Evolutionary conservation across 1,140 invertebrate genomes (phyloP), one percentile per base, ranked within the genome.

Genomic region (Geopemphigus sp.): DNA sequence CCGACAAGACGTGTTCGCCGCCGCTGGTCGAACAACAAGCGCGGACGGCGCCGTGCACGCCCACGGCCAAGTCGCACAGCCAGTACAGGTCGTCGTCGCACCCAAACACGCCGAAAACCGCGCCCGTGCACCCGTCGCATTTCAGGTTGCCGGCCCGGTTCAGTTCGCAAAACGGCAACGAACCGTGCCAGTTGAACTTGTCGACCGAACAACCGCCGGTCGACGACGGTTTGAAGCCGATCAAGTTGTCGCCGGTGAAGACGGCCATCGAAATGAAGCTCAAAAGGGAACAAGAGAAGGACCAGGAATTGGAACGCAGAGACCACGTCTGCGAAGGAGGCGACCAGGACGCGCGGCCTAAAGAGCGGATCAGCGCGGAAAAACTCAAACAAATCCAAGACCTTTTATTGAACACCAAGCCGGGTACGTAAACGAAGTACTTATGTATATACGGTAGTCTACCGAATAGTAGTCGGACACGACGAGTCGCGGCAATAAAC

Each of bases 351-450:
- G 32, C 22, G 24, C 56, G 56, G 10, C 53, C 54, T 61, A 80
- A 59, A 74, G 78, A 80, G 66, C 15, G 78, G 72, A 66, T 70
- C 19, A 78, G 61, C 80, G 88, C 88, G 81, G 88, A 88, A 73
- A 88, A 89, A 82, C 85, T 92, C 82, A 87, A 89, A 80, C 90
- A 90, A 84, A 91, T 92, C 70, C 90, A 90, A 83, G 90, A 92
- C 82, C 85, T 92, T 81, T 83, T 92, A 26, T 59, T 78, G 50
- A 78, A 78, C 19, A 63, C n/a, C 12, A 78, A 47, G 26, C 74
- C 74, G 11, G 57, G 74, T 78, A 50, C 26, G 8, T 14, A 5
- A 24, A 22, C 45, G 14, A 56, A 15, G 22, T 50, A 59, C 24
- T 59, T 39, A 45, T 4, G 2, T n/a, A 22, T 57, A 22, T 17